phyloP scores from a whole-genome alignment of 2,888 invertebrate species.

The Schizotus pectinicornis region DNA sequence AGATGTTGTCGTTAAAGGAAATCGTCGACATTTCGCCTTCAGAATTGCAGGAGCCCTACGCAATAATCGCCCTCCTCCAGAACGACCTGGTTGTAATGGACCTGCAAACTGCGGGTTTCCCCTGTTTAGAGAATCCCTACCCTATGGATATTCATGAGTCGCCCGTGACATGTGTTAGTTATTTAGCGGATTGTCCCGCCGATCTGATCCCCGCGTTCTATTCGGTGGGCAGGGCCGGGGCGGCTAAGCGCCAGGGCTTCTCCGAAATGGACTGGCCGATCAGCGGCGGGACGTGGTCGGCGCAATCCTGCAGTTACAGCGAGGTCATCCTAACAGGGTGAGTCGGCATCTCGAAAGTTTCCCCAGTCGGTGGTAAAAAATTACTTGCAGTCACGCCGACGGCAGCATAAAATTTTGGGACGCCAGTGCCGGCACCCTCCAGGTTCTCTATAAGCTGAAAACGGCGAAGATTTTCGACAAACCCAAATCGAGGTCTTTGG shows the following conservation, averaged over 20 bases:
- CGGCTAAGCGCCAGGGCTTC: constrained; percentile 80
- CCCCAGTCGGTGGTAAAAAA: too few species aligned
- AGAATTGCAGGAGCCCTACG: constrained; percentile 98
- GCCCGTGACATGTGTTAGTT: constrained; percentile 95
- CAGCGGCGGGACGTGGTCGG: constrained; percentile 95
- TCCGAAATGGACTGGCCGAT: constrained; percentile 96
- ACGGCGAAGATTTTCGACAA: constrained; percentile 91
- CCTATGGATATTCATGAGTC: constrained; percentile 99
- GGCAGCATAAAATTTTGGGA: constrained; percentile 99
- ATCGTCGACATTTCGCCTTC: constrained; percentile 44
- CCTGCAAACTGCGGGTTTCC: constrained; percentile 93
- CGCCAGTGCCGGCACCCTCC: constrained; percentile 93
- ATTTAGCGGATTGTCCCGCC: constrained; percentile 97
- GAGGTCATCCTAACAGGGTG: constrained; percentile 99
- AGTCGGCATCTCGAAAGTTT: constrained; percentile 44
- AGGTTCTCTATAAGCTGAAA: constrained; percentile 97
- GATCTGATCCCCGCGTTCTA: constrained; percentile 98
- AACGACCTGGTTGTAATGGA: constrained; percentile 98
- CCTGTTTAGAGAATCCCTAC: constrained; percentile 99
- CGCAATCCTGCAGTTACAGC: constrained; percentile 94
- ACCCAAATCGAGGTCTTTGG: constrained; percentile 69
- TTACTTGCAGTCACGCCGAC: constrained; percentile 82
- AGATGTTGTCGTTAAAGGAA: constrained; percentile 5
- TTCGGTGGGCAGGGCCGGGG: constrained; percentile 83
- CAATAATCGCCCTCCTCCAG: constrained; percentile 95